Evolutionary conservation across 2,113 vertebrate species (phyloP).

Genomic region (Amia ocellicauda): DNA sequence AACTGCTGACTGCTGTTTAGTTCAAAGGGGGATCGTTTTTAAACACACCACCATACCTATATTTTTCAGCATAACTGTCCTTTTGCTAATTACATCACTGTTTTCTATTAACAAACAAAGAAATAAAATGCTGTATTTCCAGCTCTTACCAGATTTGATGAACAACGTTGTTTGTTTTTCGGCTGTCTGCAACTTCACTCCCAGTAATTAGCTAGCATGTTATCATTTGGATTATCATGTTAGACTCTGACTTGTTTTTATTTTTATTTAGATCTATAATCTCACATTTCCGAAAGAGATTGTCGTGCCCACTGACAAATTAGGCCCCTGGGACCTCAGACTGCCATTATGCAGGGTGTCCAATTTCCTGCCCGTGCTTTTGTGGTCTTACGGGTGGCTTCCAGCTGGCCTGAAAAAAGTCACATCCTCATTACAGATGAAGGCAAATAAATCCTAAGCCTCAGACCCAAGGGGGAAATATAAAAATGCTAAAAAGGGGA

Average conservation of each 20-base stretch:
- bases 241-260: constrained; percentile 11
- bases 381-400: constrained; percentile 11
- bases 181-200: constrained; percentile 3
- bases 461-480: constrained; percentile 26
- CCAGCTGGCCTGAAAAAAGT: constrained; percentile 29
- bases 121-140: neutral
- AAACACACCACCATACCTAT: neutral
- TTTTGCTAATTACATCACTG: neutral
- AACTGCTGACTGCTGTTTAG: no score
- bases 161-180: neutral
- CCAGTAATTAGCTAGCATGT: neutral
- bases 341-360: neutral
- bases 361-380: neutral
- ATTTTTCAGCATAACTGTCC: neutral
- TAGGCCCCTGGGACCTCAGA: constrained; percentile 9
- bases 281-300: constrained; percentile 3
- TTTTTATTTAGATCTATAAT: constrained; percentile 9
- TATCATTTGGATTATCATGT: constrained; percentile 6
- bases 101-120: neutral
- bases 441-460: constrained; percentile 19
- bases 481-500: constrained; percentile 34
- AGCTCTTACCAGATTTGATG: neutral
- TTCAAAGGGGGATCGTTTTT: no score
- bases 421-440: constrained; percentile 10
- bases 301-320: constrained; percentile 12